Evolutionary conservation across 2,113 vertebrate species (phyloP), one percentile per base, ranked within the genome.

Genomic region (Pongo abelii): DNA sequence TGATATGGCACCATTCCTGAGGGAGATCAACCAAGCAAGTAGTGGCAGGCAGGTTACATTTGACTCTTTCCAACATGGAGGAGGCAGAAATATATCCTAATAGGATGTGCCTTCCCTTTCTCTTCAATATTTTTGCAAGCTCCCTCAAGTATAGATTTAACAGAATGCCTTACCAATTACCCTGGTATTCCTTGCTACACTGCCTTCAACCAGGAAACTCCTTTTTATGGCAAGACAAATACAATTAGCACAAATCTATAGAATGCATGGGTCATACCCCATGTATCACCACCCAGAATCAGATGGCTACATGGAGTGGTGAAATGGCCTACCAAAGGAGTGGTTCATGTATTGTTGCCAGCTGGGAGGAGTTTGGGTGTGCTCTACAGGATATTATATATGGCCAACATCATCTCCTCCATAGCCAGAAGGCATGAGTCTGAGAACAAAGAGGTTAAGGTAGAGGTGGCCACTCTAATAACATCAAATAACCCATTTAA

Each of bases 211-310:
- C 4, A 84, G 52, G 18, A 77, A 77, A 50, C 35, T 67, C 20
- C 57, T 46, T 92, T 78, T n/a, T 78, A 86, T 59, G 18, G 59
- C 77, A 95, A 87, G 93, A 38, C 30, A 94, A 91, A 80, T 55
- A 91, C 6, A 81, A 38, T 27, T 20, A 38, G 27, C 8, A 55
- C 43, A 91, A 69, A 50, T 12, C 9, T 93, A 84, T 1, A 87
- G 22, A 91, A 38, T 59, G 17, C 27, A 30, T 57, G 67, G 23
- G 8, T 75, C 61, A 50, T 77, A 75, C 2, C 27, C n/a, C 59
- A 50, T 14, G 40, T 22, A 59, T 22, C 3, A 32, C 22, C 46
- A 61, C 18, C 5, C 35, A 64, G 67, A 78, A 77, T 64, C 64
- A 69, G 35, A 35, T 67, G 64, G 43, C 23, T 61, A 92, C 57